Base-by-base conservation (phyloP, 2,113 vertebrate species). In the Ptychochromis oligacanthus region DNA sequence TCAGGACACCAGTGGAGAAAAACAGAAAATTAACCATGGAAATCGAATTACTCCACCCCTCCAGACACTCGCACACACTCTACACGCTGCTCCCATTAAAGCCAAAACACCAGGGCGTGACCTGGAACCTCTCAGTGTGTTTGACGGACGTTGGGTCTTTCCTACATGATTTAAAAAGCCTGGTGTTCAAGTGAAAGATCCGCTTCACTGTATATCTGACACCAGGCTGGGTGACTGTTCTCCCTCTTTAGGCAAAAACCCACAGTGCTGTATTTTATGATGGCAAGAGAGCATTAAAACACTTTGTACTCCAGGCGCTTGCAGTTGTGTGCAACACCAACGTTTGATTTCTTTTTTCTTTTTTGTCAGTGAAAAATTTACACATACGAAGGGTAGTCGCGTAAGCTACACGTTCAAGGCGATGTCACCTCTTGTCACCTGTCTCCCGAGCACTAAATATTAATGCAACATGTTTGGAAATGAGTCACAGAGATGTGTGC, bases 391-490 rank as follows among this genome's bases (percentile, higher is more conserved):
- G 56, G 54, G 75, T 75, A 74, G 60, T 87, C 91, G 13, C 90
- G 86, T 91, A 94, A 93, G 89, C 92, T 20, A 59, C 86, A 56
- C 76, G 77, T 64, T 87, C 72, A 85, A 87, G 85, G 85, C 78
- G 77, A 58, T 87, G 91, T 81, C 90, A 91, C 92, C 91, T 90
- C 90, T 82, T 70, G 75, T 91, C 92, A 93, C 90, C 91, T 93
- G 91, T 93, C 91, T 91, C 49, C 88, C 59, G 34, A 91, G 85
- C 83, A 72, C 78, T 87, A 88, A 93, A 95, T 95, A 95, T 95
- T 92, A 95, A 95, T 89, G 79, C 93, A 86, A 88, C 91, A 87
- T 91, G 91, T 93, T 91, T 89, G 80, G 56, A 88, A 91, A 82
- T 83, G 86, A 92, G 81, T 90, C 91, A 89, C 74, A 76, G 89